Conservation (phyloP, 2,888 invertebrate genomes). For the Caenorhabditis sp. region DNA sequence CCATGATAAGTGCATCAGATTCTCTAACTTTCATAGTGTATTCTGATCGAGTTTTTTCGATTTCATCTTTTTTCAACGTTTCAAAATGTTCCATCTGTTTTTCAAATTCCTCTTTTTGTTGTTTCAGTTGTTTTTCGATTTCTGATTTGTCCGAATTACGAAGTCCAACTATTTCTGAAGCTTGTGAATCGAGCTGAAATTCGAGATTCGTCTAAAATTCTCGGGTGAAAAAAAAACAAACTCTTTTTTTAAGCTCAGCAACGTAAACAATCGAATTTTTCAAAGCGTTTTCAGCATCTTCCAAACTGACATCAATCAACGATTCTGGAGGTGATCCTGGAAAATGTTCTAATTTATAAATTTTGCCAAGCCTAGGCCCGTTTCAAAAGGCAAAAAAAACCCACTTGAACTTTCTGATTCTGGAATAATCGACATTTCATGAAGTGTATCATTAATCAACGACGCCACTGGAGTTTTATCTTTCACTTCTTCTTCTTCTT, state of each 20-base stretch:
- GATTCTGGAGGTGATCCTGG: neutral
- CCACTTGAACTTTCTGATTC: slow-evolving; percentile 17
- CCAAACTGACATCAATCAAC: neutral
- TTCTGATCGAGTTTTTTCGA: slow-evolving; percentile 8
- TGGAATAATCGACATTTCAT: slow-evolving; percentile 19
- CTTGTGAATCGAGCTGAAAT: slow-evolving; percentile 11
- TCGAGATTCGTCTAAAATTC: too few relatives aligned
- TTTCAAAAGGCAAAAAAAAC: too few relatives aligned
- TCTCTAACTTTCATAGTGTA: slow-evolving; percentile 16
- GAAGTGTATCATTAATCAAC: slow-evolving; percentile 18
- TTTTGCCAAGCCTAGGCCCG: slow-evolving; percentile 16
- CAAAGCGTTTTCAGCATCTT: slow-evolving; percentile 7
- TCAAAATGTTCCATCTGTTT: slow-evolving; percentile 8
- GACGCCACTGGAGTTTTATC: slow-evolving; percentile 20
- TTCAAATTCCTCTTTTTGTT: neutral
- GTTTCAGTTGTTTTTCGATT: neutral
- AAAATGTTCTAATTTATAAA: slow-evolving; percentile 16
- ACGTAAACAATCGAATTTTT: slow-evolving; percentile 20
- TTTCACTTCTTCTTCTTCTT: slow-evolving; percentile 8
- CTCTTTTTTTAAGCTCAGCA: slow-evolving; percentile 15
- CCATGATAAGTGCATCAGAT: slow-evolving; percentile 1
- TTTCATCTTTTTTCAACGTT: neutral
- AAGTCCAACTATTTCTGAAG: slow-evolving; percentile 17
- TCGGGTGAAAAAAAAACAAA: too few relatives aligned
- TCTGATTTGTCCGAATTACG: slow-evolving; percentile 5